Conservation (phyloP, 2,113 vertebrate genomes). For the Miniopterus natalensis region DNA sequence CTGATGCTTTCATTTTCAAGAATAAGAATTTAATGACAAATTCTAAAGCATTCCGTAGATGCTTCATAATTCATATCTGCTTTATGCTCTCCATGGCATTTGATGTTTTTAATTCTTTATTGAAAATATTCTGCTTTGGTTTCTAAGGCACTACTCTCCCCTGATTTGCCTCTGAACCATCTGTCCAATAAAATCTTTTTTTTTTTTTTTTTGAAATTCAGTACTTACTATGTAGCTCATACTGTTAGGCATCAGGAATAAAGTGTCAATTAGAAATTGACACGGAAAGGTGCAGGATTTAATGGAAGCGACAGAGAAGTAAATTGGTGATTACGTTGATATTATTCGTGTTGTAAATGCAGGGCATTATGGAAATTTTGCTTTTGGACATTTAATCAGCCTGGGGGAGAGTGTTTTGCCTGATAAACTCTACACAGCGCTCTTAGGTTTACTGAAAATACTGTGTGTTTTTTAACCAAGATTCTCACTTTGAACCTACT, state of each 20-base stretch:
- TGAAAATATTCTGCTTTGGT: conserved; percentile 42
- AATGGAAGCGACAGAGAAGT: conserved; percentile 27
- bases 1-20: not conserved
- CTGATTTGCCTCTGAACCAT: not conserved
- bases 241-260: conserved; percentile 6
- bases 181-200: not conserved
- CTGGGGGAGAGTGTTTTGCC: not conserved
- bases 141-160: not conserved
- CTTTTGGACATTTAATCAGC: conserved; percentile 27
- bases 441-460: not conserved
- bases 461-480: not conserved
- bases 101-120: conserved; percentile 36
- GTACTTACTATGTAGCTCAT: not conserved
- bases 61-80: not conserved
- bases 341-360: not conserved
- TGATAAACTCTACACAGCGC: not conserved
- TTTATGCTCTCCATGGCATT: conserved; percentile 12
- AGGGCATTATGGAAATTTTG: not conserved
- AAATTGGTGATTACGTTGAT: not conserved
- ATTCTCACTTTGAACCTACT: not conserved
- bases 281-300: not conserved
- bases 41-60: not conserved
- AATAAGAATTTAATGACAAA: not conserved
- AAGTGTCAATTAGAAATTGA: conserved; percentile 26
- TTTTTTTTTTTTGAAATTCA: not conserved